Evolutionary conservation across 2,113 vertebrate genomes (phyloP).

Genomic region (Takifugu flavidus): DNA sequence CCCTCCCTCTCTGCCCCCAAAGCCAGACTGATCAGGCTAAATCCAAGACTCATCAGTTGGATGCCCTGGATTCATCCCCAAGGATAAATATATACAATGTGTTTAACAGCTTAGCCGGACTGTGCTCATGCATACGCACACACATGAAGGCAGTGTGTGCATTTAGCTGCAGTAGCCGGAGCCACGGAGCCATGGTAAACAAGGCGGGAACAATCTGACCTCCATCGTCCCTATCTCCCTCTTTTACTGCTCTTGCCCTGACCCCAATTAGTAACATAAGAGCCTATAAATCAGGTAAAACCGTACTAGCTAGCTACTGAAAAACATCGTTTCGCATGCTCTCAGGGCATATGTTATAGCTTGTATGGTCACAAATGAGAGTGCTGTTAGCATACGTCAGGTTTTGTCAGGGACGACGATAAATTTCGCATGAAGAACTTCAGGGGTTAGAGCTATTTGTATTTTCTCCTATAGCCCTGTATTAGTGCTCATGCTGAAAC

Average conservation of each 20-base stretch:
- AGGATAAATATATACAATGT: constrained; percentile 68
- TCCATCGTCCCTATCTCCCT: constrained; percentile 32
- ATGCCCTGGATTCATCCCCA: constrained; percentile 59
- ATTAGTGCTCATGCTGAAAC: constrained; percentile 13
- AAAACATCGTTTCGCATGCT: neutral
- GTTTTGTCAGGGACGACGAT: neutral
- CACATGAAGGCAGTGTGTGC: constrained; percentile 34
- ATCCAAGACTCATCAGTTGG: constrained; percentile 65
- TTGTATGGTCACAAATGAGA: constrained; percentile 7
- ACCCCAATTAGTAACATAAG: constrained; percentile 37
- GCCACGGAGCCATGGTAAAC: constrained; percentile 58
- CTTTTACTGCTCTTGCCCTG: constrained; percentile 24
- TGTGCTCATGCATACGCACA: neutral
- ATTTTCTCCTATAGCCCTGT: constrained; percentile 5
- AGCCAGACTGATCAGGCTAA: constrained; percentile 63
- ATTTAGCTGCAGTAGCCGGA: constrained; percentile 44
- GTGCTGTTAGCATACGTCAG: neutral
- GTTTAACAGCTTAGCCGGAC: constrained; percentile 59
- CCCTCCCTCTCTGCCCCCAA: constrained; percentile 18
- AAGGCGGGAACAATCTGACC: constrained; percentile 60
- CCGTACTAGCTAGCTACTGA: neutral
- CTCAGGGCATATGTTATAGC: neutral
- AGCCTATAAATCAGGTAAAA: constrained; percentile 40
- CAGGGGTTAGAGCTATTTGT: neutral
- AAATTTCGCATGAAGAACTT: neutral